Evolutionary conservation across 2,888 invertebrate genomes (phyloP), one percentile per base, ranked within the genome.

Genomic region (Phyllotreta cruciferae): DNA sequence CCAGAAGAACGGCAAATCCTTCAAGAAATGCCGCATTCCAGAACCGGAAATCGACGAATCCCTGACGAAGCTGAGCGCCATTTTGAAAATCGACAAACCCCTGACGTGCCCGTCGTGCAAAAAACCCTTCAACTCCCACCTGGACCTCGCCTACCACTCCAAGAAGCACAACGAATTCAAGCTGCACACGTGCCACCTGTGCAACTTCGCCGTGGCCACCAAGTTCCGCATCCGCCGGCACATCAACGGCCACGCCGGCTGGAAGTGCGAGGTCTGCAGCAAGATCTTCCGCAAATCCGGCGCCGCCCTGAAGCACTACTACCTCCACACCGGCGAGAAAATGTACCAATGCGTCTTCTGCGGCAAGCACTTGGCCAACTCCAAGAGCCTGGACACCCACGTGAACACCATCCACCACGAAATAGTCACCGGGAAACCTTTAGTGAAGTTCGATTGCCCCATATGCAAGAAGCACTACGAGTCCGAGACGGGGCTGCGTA

Each of bases 61-160:
- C 8, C 39, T 52, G 1, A 64, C 58, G 39, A 55, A 64, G 35
- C 50, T 68, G 1, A 66, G 39, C n/a, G 56, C 58, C 45, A 60
- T 68, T 13, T 13, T 72, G 5, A 73, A 73, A 60, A 56, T 72
- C 13, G 70, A 69, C n/a, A 72, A 72, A 7, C 80, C 82, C 0
- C 84, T 85, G 38, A 81, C 83, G 52, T 86, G 86, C 64, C 82
- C 83, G 57, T 66, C 83, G 53, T 86, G 86, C 49, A 82, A 84
- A 3, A 83, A 84, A 60, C 78, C 83, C 6, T 86, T 84, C 66
- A 84, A 83, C 41, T 72, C 70, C 38, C 74, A 74, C 52, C 63
- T 77, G 13, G 68, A 70, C 6, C 72, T 76, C 54, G 76, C 74
- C 2, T 64, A 76, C n/a, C 77, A 77, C 56, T 75, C 76, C 5